A percentile compares a stretch with the other conserved stretches of the same genome.
Conservation (phyloP, 2,888 invertebrate species). For the Pyrrhia umbra region DNA sequence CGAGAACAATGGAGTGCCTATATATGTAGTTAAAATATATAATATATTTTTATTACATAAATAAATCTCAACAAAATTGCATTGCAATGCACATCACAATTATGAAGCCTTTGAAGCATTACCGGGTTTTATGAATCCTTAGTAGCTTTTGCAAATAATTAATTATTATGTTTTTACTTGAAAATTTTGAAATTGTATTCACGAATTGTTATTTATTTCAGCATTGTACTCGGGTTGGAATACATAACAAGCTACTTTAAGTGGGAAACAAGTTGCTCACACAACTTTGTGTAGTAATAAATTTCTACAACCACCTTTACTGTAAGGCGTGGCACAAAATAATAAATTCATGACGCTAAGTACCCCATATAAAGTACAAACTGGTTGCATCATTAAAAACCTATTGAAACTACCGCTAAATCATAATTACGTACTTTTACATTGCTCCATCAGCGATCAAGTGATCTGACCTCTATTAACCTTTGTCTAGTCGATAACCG, state of each 20-base stretch:
- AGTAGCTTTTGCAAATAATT: background rate
- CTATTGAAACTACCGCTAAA: constrained; percentile 42
- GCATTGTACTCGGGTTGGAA: background rate
- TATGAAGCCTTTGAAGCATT: background rate
- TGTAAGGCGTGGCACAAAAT: constrained; percentile 38
- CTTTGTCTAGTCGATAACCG: constrained; percentile 43
- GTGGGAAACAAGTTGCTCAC: constrained; percentile 9
- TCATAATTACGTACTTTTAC: constrained; percentile 45
- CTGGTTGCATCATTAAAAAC: constrained; percentile 43
- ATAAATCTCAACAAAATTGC: too few species aligned
- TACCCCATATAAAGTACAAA: constrained; percentile 45
- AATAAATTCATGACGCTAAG: constrained; percentile 52
- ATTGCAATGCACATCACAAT: too few species aligned
- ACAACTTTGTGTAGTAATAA: constrained; percentile 16
- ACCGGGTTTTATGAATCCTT: too few species aligned
- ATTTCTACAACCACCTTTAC: constrained; percentile 36
- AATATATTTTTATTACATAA: too few species aligned
- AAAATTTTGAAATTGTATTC: background rate
- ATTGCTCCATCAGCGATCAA: constrained; percentile 22
- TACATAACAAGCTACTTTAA: constrained; percentile 16
- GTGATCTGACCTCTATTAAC: constrained; percentile 51
- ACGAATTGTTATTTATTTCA: background rate
- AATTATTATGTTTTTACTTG: background rate
- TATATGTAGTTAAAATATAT: too few species aligned
- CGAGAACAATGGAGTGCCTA: too few species aligned